These are phyloP conservation scores for Hestina assimilis DNA, from an alignment of 1,140 invertebrate genomes.

Conservation along the genomic window DNA sequence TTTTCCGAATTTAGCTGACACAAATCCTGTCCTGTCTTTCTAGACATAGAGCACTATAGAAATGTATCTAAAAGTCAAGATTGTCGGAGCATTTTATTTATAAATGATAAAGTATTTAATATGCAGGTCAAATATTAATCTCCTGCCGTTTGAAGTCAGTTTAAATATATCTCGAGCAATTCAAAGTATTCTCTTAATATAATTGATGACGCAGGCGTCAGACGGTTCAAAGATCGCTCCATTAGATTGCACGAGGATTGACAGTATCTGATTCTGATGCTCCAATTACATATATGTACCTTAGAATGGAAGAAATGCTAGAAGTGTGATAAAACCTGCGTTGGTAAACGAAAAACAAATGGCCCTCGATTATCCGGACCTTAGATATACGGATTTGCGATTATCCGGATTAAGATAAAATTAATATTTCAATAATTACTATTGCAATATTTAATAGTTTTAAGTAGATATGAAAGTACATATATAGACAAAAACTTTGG, in stretches of 20 bases:
- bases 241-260: background rate
- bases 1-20: too few species aligned
- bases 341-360: too few species aligned
- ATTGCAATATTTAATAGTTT: too few species aligned
- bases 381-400: too few species aligned
- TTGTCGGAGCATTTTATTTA: background rate
- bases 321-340: background rate
- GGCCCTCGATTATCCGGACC: too few species aligned
- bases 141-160: background rate
- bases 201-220: slow-evolving; percentile 14
- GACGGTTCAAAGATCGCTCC: slow-evolving; percentile 9
- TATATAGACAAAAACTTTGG: too few species aligned
- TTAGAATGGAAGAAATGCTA: background rate
- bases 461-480: too few species aligned
- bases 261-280: slow-evolving; percentile 1
- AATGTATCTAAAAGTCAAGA: too few species aligned
- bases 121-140: slow-evolving; percentile 5
- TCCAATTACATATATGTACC: slow-evolving; percentile 1
- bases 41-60: too few species aligned
- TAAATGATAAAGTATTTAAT: background rate
- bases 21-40: too few species aligned
- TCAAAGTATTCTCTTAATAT: slow-evolving; percentile 10
- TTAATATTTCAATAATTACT: too few species aligned
- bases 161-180: slow-evolving; percentile 6
- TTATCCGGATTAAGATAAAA: too few species aligned